Conservation (phyloP, 2,888 invertebrate genomes). For the Drosophila anceps region DNA sequence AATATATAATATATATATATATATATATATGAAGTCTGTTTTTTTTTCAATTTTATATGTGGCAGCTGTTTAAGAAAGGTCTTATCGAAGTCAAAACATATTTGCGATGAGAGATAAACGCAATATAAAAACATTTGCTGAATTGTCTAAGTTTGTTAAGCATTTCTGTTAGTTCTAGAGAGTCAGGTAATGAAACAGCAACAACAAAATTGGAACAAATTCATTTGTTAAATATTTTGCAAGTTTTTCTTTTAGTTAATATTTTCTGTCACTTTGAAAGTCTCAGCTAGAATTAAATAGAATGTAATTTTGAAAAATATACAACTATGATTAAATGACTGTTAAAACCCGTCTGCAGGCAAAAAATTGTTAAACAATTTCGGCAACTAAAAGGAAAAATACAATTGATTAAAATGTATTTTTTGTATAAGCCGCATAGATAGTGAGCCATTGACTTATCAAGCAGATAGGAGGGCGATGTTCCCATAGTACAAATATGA, state of each 20-base stretch:
- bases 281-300: neutral
- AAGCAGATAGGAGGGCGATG: neutral
- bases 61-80: neutral
- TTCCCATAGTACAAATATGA: neutral
- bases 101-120: neutral
- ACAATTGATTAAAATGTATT: neutral
- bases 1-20: no score
- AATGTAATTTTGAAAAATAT: slow-evolving; percentile 17
- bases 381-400: neutral
- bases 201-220: neutral
- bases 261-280: neutral
- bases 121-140: neutral
- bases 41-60: neutral
- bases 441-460: neutral
- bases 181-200: no score
- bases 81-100: slow-evolving; percentile 5
- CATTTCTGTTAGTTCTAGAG: neutral
- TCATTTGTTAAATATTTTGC: neutral
- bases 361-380: neutral
- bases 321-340: slow-evolving; percentile 11
- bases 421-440: neutral
- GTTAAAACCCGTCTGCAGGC: slow-evolving; percentile 1
- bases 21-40: no score
- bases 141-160: neutral
- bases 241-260: neutral